Conservation (phyloP, 2,888 invertebrate genomes). For the Trachelus troglodyta region DNA sequence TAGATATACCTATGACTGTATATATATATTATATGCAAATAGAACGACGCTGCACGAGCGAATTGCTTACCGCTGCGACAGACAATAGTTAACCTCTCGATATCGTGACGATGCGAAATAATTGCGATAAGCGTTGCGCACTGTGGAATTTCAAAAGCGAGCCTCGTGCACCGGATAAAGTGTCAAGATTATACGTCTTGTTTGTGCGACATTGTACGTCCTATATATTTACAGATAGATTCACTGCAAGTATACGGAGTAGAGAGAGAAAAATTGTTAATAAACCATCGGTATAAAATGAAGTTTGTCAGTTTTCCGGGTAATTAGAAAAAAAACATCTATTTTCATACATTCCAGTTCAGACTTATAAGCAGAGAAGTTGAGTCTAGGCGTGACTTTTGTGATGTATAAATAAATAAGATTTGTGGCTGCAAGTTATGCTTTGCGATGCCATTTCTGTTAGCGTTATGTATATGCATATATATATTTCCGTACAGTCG, state of each 20-base stretch:
- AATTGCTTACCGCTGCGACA: not conserved
- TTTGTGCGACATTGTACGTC: no score
- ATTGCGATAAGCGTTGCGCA: not conserved
- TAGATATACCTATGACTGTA: not conserved
- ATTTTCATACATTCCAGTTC: not conserved
- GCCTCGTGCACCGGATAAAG: no score
- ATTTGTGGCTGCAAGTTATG: not conserved
- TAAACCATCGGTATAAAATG: not conserved
- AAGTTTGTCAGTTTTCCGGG: not conserved
- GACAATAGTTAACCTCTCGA: not conserved
- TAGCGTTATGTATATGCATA: not conserved
- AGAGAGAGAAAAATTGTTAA: not conserved
- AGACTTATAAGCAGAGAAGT: not conserved
- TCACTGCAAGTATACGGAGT: not conserved
- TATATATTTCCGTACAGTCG: not conserved
- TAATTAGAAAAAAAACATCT: not conserved
- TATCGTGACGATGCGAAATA: not conserved
- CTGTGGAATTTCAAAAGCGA: not conserved
- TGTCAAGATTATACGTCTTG: no score
- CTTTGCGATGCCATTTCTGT: not conserved
- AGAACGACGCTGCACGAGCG: not conserved
- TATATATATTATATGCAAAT: not conserved
- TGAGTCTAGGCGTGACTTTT: not conserved
- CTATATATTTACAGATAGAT: no score
- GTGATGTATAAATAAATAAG: not conserved